Evolutionary conservation across 2,888 invertebrate genomes (phyloP).

Genomic region (Ecdyonurus torrentis): DNA sequence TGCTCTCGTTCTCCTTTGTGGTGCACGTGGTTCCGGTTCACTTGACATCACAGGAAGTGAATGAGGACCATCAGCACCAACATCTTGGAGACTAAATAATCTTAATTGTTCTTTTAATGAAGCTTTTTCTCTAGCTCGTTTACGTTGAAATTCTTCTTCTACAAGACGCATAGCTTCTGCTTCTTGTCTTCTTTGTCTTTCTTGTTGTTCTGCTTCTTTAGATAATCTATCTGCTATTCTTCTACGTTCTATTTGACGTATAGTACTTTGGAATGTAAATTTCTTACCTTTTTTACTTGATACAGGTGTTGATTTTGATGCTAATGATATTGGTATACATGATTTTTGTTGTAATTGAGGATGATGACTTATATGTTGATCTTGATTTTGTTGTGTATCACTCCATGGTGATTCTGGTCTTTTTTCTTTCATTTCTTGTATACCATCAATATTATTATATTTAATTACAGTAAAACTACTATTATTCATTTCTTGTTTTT

Average conservation of each 20-base stretch:
- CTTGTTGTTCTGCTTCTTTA: constrained; percentile 51
- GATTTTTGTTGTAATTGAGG: background rate
- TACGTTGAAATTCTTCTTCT: constrained; percentile 73
- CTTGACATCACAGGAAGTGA: background rate
- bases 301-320: background rate
- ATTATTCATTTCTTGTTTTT: background rate
- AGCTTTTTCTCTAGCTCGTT: constrained; percentile 43
- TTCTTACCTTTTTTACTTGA: constrained; percentile 29
- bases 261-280: constrained; percentile 72
- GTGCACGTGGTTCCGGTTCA: background rate
- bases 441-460: background rate
- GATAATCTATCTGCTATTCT: constrained; percentile 57
- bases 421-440: background rate
- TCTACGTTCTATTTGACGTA: constrained; percentile 60
- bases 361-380: background rate
- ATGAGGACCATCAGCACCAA: constrained; percentile 10
- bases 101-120: constrained; percentile 54
- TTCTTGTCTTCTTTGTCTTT: constrained; percentile 55
- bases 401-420: constrained; percentile 1
- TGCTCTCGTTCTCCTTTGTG: background rate
- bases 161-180: constrained; percentile 70
- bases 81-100: constrained; percentile 10
- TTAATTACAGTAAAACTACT: background rate
- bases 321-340: background rate
- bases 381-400: background rate